A percentile compares a stretch with the other conserved stretches of the same genome.
Evolutionary conservation across 2,888 invertebrate genomes (phyloP).

Genomic region (Epsilonema sp.): DNA sequence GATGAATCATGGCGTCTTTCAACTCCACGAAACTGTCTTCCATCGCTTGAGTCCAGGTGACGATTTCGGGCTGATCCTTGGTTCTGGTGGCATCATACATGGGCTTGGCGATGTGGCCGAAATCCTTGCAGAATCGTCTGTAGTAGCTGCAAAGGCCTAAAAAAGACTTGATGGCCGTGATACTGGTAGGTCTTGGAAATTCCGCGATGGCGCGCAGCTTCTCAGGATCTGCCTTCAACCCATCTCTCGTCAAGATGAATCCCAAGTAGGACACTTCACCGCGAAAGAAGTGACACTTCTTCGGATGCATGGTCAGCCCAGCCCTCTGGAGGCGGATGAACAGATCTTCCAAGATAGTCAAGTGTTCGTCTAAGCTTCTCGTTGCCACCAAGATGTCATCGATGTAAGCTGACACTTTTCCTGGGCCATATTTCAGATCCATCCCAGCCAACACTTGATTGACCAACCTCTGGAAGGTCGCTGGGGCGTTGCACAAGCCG

Average conservation of each 20-base stretch:
- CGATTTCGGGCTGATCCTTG: too few relatives aligned
- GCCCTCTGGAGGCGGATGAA: not conserved
- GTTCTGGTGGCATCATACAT: too few relatives aligned
- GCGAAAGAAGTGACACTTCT: not conserved
- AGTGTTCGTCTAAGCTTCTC: not conserved
- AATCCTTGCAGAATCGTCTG: not conserved
- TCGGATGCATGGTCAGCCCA: not conserved
- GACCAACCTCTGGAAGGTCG: not conserved
- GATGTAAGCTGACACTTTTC: too few relatives aligned
- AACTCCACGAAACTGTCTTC: too few relatives aligned
- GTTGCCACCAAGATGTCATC: not conserved
- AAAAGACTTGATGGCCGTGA: not conserved
- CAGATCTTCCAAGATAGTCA: not conserved
- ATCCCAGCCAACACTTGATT: not conserved
- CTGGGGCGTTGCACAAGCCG: not conserved
- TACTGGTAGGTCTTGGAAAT: not conserved
- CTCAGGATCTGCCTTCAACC: not conserved
- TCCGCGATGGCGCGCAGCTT: not conserved
- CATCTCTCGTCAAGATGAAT: not conserved
- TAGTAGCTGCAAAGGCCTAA: slow-evolving; percentile 1
- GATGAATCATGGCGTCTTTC: too few relatives aligned
- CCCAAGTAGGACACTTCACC: not conserved
- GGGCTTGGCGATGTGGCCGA: not conserved
- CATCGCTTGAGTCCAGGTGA: too few relatives aligned
- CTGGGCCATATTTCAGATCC: too few relatives aligned